These are phyloP conservation scores for Pseudochirops cupreus DNA, from an alignment of 2,797 vertebrate genomes.

Conservation along the genomic window DNA sequence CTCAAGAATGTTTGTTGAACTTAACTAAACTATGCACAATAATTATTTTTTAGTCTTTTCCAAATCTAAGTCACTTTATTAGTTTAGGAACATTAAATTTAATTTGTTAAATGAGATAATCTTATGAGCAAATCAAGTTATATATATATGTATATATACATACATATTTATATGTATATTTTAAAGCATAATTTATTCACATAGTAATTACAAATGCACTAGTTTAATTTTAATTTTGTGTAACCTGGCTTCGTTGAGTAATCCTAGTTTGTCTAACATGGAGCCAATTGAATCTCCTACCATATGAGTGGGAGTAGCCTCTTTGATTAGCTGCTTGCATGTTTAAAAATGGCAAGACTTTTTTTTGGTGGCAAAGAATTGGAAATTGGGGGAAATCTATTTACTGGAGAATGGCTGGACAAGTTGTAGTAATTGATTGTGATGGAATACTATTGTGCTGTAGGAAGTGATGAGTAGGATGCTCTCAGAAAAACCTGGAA, in stretches of 20 bases:
- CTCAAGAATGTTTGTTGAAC: background rate
- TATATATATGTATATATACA: background rate
- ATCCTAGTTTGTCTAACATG: no score
- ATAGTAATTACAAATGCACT: background rate
- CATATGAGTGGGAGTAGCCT: no score
- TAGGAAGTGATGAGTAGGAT: no score
- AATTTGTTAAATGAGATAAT: background rate
- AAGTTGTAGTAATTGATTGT: no score
- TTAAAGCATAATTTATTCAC: background rate
- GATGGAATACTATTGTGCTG: no score
- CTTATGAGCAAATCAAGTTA: background rate
- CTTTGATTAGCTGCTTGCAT: background rate
- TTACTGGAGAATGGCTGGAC: no score
- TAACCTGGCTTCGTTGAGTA: background rate
- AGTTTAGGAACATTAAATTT: background rate
- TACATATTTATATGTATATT: no score
- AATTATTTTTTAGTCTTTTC: background rate
- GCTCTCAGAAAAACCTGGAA: no score
- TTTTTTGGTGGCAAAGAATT: background rate
- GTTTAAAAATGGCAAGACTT: background rate
- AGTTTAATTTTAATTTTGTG: background rate
- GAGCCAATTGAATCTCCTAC: no score
- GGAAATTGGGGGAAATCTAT: no score
- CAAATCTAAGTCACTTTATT: background rate
- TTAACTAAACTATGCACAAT: background rate